Conservation (phyloP, 2,797 vertebrate genomes). For the Scolopax bukidnonensis region DNA sequence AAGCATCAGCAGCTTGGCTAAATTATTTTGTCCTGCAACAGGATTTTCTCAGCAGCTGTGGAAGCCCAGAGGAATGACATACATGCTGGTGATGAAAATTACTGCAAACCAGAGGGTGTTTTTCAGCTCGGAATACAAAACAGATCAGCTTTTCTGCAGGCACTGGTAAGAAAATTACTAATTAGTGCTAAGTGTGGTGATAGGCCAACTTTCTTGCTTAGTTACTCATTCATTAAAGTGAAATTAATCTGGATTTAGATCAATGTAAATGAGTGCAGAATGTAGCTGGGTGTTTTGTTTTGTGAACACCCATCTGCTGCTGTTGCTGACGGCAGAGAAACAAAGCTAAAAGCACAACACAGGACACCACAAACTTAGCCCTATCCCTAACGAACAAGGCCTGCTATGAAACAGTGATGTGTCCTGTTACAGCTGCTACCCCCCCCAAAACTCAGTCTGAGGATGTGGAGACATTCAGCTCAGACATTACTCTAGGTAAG, state of each 20-base stretch:
- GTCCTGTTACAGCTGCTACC: accelerated
- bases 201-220: slow-evolving; percentile 18
- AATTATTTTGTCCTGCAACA: neutral
- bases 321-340: neutral
- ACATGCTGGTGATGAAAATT: neutral
- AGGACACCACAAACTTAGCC: neutral
- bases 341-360: neutral
- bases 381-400: neutral
- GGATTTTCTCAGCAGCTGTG: neutral
- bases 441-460: neutral
- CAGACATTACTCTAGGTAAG: neutral
- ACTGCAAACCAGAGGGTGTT: neutral
- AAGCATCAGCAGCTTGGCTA: neutral
- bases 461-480: neutral
- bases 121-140: slow-evolving; percentile 8
- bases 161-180: slow-evolving; percentile 40
- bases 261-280: slow-evolving; percentile 1
- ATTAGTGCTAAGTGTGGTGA: slow-evolving; percentile 4
- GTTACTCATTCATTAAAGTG: slow-evolving; percentile 40
- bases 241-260: slow-evolving; percentile 56
- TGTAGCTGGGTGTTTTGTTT: slow-evolving; percentile 8
- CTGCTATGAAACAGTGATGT: neutral
- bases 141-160: slow-evolving; percentile 21
- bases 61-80: neutral
- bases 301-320: neutral